Evolutionary conservation across 1,140 invertebrate species (phyloP).

Genomic region (Trachymyrmex septentrionalis): DNA sequence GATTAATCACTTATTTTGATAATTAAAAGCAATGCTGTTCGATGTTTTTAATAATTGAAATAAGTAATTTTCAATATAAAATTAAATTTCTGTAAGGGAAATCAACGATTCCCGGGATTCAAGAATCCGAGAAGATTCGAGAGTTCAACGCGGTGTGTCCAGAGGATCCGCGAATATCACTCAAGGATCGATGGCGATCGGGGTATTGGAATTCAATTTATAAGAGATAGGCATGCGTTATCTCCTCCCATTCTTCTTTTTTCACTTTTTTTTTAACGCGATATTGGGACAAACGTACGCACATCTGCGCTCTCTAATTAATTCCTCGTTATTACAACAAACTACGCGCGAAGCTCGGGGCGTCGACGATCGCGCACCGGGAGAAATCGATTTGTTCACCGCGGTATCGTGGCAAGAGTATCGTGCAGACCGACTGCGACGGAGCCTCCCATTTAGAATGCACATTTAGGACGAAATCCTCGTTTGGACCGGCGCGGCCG

Average conservation of each 20-base stretch:
- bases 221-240: background rate
- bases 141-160: background rate
- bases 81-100: too few relatives aligned
- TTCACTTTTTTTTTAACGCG: slow-evolving; percentile 1
- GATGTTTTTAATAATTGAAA: too few relatives aligned
- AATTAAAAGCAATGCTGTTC: too few relatives aligned
- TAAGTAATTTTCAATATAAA: too few relatives aligned
- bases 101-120: background rate
- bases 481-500: slow-evolving; percentile 7
- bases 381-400: slow-evolving; percentile 11
- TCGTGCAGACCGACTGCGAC: slow-evolving; percentile 1
- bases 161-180: background rate
- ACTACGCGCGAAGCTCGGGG: slow-evolving; percentile 20
- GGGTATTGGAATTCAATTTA: background rate
- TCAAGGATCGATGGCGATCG: slow-evolving; percentile 10
- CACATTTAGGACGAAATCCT: slow-evolving; percentile 29
- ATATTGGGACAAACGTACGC: slow-evolving; percentile 8
- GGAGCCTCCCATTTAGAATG: slow-evolving; percentile 23
- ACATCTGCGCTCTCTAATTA: slow-evolving; percentile 38
- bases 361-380: slow-evolving; percentile 29
- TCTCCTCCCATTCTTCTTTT: background rate
- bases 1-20: too few relatives aligned
- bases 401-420: background rate
- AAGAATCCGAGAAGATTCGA: background rate
- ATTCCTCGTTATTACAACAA: slow-evolving; percentile 51